These are phyloP conservation scores for Hartigia nigra DNA, from an alignment of 2,888 invertebrate genomes.

Conservation along the genomic window DNA sequence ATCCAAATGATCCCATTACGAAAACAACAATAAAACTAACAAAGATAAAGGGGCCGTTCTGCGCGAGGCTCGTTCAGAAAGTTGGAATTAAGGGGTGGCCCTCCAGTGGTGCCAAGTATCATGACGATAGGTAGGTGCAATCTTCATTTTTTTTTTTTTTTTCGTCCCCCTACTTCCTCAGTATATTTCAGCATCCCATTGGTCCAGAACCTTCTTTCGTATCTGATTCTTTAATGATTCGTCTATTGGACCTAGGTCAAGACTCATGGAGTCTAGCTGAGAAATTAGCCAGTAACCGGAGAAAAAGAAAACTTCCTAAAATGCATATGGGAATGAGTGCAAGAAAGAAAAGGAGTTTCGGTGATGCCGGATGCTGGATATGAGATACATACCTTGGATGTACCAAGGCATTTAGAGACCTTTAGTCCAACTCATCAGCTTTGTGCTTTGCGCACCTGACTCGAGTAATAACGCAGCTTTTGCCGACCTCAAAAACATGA, in stretches of 20 bases:
- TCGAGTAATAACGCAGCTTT: conserved; percentile 51
- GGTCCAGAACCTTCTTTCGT: neutral
- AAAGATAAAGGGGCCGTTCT: conserved; percentile 43
- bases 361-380: neutral
- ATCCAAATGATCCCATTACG: conserved; percentile 55
- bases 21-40: conserved; percentile 57
- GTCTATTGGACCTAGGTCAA: neutral
- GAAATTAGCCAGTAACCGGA: neutral
- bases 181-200: conserved; percentile 15
- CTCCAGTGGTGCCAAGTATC: conserved; percentile 7
- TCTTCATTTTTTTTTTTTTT: conserved; percentile 36
- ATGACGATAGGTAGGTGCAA: conserved; percentile 18
- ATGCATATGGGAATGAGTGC: neutral
- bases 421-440: conserved; percentile 65
- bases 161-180: conserved; percentile 5
- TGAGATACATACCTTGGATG: conserved; percentile 27
- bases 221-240: neutral
- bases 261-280: neutral
- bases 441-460: conserved; percentile 57
- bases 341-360: neutral
- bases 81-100: conserved; percentile 50
- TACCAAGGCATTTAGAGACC: conserved; percentile 60
- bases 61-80: conserved; percentile 46
- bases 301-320: neutral
- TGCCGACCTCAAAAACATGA: conserved; percentile 62